phyloP scores from a whole-genome alignment of 2,797 vertebrate genomes.

The Artibeus jamaicensis region DNA sequence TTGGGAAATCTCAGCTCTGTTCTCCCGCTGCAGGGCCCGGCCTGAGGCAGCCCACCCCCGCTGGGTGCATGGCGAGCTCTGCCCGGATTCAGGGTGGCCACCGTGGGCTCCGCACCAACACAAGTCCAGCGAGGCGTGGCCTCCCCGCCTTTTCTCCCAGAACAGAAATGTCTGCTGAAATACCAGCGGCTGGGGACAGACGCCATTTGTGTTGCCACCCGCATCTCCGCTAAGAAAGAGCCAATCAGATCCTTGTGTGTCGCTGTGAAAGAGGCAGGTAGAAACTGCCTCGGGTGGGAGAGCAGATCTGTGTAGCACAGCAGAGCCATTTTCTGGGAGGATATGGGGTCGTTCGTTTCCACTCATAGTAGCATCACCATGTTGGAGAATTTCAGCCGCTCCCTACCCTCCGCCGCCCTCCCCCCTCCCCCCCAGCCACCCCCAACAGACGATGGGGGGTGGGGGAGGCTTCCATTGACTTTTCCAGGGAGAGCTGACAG shows the following conservation, averaged over 20 bases:
- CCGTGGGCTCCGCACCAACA: not conserved
- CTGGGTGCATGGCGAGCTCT: not conserved
- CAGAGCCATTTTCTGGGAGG: constrained; percentile 65
- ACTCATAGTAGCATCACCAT: not conserved
- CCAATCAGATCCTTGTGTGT: not conserved
- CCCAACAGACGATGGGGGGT: too few species aligned
- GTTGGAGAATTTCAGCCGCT: not conserved
- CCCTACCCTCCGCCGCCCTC: not conserved
- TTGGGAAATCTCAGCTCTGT: not conserved
- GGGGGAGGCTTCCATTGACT: not conserved
- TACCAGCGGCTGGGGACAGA: not conserved
- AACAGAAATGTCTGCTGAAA: not conserved
- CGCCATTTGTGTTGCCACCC: constrained; percentile 47
- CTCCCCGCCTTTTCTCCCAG: not conserved
- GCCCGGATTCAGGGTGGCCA: not conserved
- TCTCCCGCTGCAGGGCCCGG: not conserved
- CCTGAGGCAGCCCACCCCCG: not conserved
- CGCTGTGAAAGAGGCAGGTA: constrained; percentile 41
- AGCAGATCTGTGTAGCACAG: not conserved
- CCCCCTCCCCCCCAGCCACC: not conserved
- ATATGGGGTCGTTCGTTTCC: not conserved
- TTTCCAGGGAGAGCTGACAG: not conserved
- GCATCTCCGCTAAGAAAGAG: not conserved
- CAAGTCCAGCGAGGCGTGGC: not conserved
- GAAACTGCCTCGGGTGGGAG: not conserved